phyloP scores from a whole-genome alignment of 2,113 vertebrate species.

The Deroptyus accipitrinus region DNA sequence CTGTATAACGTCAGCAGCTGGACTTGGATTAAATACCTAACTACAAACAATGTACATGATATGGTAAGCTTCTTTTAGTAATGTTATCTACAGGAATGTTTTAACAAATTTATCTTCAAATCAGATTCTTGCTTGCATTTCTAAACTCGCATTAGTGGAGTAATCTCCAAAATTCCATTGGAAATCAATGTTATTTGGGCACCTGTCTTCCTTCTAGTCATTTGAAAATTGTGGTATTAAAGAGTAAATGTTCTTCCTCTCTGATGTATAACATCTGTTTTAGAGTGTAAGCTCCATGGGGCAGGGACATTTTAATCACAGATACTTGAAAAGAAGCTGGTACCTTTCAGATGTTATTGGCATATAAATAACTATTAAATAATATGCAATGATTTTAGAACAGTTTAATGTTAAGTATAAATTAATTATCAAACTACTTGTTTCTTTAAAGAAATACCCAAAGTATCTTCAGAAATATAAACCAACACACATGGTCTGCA shows the following conservation, averaged over 20 bases:
- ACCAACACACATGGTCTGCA: background rate
- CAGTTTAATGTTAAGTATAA: background rate
- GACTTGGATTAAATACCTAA: background rate
- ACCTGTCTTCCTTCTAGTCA: background rate
- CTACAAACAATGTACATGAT: background rate
- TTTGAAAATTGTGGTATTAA: background rate
- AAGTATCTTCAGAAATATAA: conserved; percentile 67
- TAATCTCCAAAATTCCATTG: background rate
- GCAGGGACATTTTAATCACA: background rate
- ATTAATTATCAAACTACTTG: background rate
- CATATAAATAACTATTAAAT: background rate
- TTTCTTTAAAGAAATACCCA: background rate
- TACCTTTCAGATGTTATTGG: background rate
- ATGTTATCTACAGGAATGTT: background rate
- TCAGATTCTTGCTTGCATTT: background rate
- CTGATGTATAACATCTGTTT: background rate
- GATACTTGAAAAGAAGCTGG: background rate
- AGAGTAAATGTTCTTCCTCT: background rate
- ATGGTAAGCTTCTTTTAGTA: background rate
- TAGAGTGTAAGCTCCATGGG: conserved; percentile 57
- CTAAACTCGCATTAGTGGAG: background rate
- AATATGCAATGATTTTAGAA: background rate
- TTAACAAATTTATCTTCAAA: background rate
- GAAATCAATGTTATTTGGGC: background rate
- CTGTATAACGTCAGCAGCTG: background rate